These are phyloP conservation scores for Anthoscopus minutus DNA, from an alignment of 2,113 vertebrate species.

Conservation along the genomic window DNA sequence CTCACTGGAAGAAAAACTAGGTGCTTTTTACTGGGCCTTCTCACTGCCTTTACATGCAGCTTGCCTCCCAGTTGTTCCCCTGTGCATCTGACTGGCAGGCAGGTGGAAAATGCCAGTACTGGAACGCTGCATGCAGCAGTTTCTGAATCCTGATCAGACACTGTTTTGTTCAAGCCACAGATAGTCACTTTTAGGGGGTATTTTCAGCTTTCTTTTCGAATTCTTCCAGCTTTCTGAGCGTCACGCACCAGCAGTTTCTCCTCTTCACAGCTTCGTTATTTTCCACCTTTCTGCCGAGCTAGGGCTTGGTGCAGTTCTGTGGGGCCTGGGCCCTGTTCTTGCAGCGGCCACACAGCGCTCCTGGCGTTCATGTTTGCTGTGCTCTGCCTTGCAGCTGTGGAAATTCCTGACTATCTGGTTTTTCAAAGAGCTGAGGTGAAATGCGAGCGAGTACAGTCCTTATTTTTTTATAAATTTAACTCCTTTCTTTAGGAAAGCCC, in stretches of 20 bases:
- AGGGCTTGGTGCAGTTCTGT: background rate
- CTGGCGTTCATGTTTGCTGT: conserved; percentile 2
- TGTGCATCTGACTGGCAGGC: conserved; percentile 50
- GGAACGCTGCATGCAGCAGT: conserved; percentile 29
- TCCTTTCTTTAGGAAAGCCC: conserved; percentile 9
- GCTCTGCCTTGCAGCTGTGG: conserved; percentile 9
- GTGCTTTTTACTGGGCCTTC: background rate
- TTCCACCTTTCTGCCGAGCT: background rate
- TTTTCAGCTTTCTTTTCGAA: conserved; percentile 21
- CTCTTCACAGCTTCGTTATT: background rate
- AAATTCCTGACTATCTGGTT: conserved; percentile 48
- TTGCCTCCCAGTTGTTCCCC: conserved; percentile 16
- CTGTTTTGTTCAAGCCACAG: conserved; percentile 56
- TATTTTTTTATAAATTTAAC: background rate
- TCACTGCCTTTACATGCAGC: background rate
- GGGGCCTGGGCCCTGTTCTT: background rate
- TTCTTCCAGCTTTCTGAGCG: background rate
- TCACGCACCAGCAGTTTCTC: background rate
- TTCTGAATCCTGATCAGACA: conserved; percentile 56
- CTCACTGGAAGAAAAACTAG: background rate
- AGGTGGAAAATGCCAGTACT: conserved; percentile 63
- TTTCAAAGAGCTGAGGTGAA: conserved; percentile 3
- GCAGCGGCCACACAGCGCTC: background rate
- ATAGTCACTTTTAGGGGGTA: conserved; percentile 28
- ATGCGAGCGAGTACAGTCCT: background rate